Evolutionary conservation across 2,113 vertebrate species (phyloP), one percentile per base, ranked within the genome.

Genomic region (Phaethornis superciliosus): DNA sequence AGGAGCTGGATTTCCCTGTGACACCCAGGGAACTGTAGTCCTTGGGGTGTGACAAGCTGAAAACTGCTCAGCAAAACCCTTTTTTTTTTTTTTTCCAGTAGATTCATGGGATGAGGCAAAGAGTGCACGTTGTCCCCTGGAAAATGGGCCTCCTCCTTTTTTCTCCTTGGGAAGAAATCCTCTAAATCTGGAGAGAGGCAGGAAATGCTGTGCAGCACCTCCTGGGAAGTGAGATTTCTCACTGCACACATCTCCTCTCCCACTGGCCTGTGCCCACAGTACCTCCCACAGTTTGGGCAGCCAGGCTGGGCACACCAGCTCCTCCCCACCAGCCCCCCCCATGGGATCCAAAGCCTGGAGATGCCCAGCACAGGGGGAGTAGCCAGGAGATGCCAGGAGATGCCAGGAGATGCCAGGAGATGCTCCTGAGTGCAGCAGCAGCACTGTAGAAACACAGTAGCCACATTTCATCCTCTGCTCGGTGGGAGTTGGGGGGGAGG

Each of bases 161-260:
- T 85, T 88, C 71, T 94, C 51, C 35, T 68, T 56, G 51, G 58
- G 37, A 85, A 85, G 40, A 77, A 78, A 94, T 46, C 46, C 59
- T 85, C 90, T 88, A 87, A 91, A 93, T 88, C 75, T 91, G 82
- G 82, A 91, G 91, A 32, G 42, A 85, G 52, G 9, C 71, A 72
- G 92, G 90, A 96, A 94, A 51, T 9, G 58, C 71, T 54, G n/a
- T 1, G 3, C 78, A 82, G 85, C 54, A 60, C 37, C 71, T 65
- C 63, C 49, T 32, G 71, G 85, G 62, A 85, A 65, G 85, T 46
- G 92, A 64, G 85, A 93, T 82, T 90, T 94, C 91, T 80, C 71
- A 33, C 90, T 20, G 40, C 26, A 77, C 4, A 42, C 30, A 1
- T 82, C 27, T 92, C 58, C 59, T 46, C 27, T 95, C 78, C 78